phyloP scores from a whole-genome alignment of 2,888 invertebrate species.

The Uropetala carovei region DNA sequence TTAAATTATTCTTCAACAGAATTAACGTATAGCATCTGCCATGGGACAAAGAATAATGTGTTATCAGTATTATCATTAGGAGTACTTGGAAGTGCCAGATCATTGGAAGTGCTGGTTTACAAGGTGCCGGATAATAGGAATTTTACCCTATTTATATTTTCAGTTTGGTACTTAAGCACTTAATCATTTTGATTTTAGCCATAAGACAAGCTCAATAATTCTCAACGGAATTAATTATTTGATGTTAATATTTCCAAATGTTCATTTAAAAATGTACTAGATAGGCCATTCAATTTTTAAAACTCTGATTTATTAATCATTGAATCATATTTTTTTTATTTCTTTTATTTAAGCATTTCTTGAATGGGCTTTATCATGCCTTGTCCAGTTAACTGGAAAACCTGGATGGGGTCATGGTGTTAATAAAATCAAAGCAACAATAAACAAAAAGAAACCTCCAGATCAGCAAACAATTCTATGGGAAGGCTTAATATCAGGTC shows the following conservation, averaged over 20 bases:
- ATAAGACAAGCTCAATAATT: slow-evolving; percentile 38
- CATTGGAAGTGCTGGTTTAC: too few relatives aligned
- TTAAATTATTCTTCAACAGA: too few relatives aligned
- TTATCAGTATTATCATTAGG: too few relatives aligned
- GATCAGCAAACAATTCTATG: slow-evolving; percentile 69
- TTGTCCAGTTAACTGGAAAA: slow-evolving; percentile 76
- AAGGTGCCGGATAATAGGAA: too few relatives aligned
- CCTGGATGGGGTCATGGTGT: slow-evolving; percentile 75
- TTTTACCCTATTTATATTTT: too few relatives aligned
- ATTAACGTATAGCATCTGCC: too few relatives aligned
- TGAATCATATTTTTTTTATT: slow-evolving; percentile 61
- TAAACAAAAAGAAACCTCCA: slow-evolving; percentile 16
- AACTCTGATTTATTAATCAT: slow-evolving; percentile 52
- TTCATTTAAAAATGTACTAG: too few relatives aligned
- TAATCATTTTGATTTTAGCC: neutral
- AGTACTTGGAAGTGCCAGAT: too few relatives aligned
- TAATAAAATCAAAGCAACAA: slow-evolving; percentile 25
- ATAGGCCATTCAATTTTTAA: neutral
- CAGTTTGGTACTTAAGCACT: too few relatives aligned
- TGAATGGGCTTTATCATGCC: slow-evolving; percentile 76
- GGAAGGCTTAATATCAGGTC: slow-evolving; percentile 74
- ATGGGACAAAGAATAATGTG: too few relatives aligned
- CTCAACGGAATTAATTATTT: neutral
- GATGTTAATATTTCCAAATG: slow-evolving; percentile 26
- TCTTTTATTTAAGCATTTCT: slow-evolving; percentile 75